Percentiles rank a stretch among this genome's conserved stretches.
phyloP scores from a whole-genome alignment of 2,888 invertebrate genomes.

The Harpagoxenus sublaevis region DNA sequence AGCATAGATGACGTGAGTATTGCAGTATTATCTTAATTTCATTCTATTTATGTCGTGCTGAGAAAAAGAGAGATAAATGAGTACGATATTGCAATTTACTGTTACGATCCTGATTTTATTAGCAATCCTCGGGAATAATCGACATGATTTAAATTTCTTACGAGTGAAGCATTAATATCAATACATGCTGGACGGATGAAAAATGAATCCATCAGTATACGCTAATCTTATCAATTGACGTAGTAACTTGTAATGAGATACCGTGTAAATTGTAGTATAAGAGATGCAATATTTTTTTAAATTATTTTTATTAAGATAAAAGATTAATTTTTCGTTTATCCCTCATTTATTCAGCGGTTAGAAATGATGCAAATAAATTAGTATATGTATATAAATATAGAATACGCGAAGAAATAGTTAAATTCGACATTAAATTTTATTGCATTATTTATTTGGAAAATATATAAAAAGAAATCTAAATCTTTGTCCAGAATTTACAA shows the following conservation, averaged over 20 bases:
- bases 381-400: not conserved
- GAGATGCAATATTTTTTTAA: not conserved
- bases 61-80: not conserved
- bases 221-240: slow-evolving; percentile 12
- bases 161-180: slow-evolving; percentile 10
- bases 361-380: not conserved
- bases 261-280: not conserved
- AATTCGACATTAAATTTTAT: slow-evolving; percentile 10
- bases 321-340: not conserved
- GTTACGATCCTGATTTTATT: not conserved
- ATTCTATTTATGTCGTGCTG: not conserved
- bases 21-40: slow-evolving; percentile 9
- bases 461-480: not conserved
- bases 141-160: not conserved
- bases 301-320: too few species aligned
- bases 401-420: not conserved
- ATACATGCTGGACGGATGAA: not conserved
- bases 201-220: not conserved
- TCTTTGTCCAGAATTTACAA: not conserved
- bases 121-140: not conserved
- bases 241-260: not conserved
- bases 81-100: not conserved
- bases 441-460: not conserved
- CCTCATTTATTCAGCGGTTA: not conserved
- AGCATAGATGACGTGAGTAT: not conserved